phyloP scores from a whole-genome alignment of 2,888 invertebrate species.

The Acleris laterana region DNA sequence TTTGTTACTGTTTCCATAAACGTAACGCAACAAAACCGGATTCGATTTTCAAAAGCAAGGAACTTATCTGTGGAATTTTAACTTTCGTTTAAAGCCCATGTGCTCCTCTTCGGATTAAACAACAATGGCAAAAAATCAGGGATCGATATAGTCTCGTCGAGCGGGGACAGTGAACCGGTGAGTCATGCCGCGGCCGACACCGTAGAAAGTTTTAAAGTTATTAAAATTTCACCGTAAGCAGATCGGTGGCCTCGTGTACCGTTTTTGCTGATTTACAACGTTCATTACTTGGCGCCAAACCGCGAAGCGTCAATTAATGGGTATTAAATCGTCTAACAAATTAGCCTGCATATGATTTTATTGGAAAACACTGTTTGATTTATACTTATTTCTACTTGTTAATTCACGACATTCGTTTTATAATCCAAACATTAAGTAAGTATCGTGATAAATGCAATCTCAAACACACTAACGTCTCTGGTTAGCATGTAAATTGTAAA shows the following conservation, averaged over 20 bases:
- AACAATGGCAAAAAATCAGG: conserved; percentile 44
- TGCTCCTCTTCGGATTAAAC: conserved; percentile 43
- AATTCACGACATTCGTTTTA: not conserved
- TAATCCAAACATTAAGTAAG: no score
- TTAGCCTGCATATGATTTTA: conserved; percentile 21
- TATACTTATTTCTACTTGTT: not conserved
- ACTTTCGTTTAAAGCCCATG: conserved; percentile 30
- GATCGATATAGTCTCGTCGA: conserved; percentile 50
- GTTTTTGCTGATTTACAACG: conserved; percentile 59
- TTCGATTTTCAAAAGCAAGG: conserved; percentile 7
- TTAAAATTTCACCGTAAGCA: conserved; percentile 81
- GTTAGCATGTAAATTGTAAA: not conserved
- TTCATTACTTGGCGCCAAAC: conserved; percentile 27
- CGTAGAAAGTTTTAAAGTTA: conserved; percentile 76
- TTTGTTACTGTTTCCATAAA: conserved; percentile 1
- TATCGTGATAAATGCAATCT: no score
- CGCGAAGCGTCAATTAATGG: conserved; percentile 9
- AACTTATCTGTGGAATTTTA: conserved; percentile 14
- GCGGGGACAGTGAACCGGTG: conserved; percentile 61
- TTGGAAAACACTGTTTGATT: conserved; percentile 4
- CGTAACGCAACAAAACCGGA: not conserved
- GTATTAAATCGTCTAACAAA: conserved; percentile 6
- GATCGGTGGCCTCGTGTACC: conserved; percentile 59
- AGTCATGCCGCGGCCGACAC: conserved; percentile 49
- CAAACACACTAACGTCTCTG: no score